Evolutionary conservation across 2,113 vertebrate species (phyloP).

Genomic region (Chionis minor): DNA sequence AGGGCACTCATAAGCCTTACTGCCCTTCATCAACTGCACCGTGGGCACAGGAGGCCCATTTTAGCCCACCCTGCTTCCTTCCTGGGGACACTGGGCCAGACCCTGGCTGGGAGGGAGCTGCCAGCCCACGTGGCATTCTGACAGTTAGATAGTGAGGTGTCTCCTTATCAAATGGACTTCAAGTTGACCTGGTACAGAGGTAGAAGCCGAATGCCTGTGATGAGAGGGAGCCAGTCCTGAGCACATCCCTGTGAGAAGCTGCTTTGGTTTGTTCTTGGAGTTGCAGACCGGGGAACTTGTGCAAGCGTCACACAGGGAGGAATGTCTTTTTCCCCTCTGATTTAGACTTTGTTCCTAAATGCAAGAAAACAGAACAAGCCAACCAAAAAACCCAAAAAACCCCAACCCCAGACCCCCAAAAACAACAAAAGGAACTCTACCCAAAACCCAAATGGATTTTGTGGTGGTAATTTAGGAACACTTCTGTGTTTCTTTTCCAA

Average conservation of each 20-base stretch:
- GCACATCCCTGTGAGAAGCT: background rate
- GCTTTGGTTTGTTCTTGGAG: background rate
- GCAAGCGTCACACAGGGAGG: background rate
- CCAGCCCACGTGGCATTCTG: background rate
- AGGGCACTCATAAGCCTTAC: background rate
- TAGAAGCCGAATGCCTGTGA: background rate
- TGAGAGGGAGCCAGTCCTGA: background rate
- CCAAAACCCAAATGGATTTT: background rate
- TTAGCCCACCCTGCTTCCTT: background rate
- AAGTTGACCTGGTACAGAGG: background rate
- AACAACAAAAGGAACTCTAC: background rate
- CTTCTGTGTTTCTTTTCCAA: background rate
- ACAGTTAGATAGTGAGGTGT: background rate
- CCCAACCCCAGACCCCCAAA: background rate
- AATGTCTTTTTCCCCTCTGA: background rate
- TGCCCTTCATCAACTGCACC: background rate
- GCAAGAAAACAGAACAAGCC: background rate
- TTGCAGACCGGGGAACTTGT: background rate
- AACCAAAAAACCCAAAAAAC: background rate
- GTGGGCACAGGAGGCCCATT: background rate
- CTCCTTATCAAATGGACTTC: background rate
- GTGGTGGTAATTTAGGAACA: background rate
- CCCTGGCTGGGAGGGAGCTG: background rate
- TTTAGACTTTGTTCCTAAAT: background rate
- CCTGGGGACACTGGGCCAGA: background rate